phyloP scores from a whole-genome alignment of 2,888 invertebrate genomes.

The Parelbella ahira region DNA sequence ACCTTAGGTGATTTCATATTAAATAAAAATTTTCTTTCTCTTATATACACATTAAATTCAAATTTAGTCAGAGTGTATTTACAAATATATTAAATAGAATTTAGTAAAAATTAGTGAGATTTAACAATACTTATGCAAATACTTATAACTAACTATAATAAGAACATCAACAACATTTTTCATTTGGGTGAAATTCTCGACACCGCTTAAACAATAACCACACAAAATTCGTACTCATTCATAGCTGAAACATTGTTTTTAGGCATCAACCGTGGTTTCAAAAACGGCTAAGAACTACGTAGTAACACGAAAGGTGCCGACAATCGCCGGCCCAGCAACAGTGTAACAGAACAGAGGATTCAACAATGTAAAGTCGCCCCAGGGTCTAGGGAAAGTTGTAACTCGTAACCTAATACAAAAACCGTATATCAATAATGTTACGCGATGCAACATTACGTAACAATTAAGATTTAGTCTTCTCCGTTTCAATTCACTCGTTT shows the following conservation, averaged over 20 bases:
- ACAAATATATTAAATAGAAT: conserved; percentile 81
- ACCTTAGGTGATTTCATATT: conserved; percentile 77
- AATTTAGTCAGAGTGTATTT: conserved; percentile 80
- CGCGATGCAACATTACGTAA: conserved; percentile 75
- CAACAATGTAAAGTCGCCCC: conserved; percentile 45
- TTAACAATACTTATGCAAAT: conserved; percentile 71
- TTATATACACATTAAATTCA: conserved; percentile 80
- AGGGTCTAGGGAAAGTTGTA: conserved; percentile 25
- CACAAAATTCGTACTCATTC: conserved; percentile 62
- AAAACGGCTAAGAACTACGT: conserved; percentile 42
- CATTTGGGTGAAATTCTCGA: conserved; percentile 69
- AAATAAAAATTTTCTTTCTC: conserved; percentile 74
- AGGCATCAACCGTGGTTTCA: conserved; percentile 36
- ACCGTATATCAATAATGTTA: conserved; percentile 68
- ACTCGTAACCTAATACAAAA: conserved; percentile 55
- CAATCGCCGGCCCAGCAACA: conserved; percentile 41
- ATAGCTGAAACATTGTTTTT: conserved; percentile 53
- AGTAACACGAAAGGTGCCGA: conserved; percentile 42
- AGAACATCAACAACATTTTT: conserved; percentile 79
- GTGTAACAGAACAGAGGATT: conserved; percentile 28
- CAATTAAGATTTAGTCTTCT: conserved; percentile 78
- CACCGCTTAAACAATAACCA: conserved; percentile 59
- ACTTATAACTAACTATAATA: conserved; percentile 65
- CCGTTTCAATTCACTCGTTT: conserved; percentile 76
- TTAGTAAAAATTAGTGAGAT: conserved; percentile 81